A percentile compares a stretch with the other conserved stretches of the same genome.
phyloP scores from a whole-genome alignment of 2,797 vertebrate species.

The Darevskia mixta region DNA sequence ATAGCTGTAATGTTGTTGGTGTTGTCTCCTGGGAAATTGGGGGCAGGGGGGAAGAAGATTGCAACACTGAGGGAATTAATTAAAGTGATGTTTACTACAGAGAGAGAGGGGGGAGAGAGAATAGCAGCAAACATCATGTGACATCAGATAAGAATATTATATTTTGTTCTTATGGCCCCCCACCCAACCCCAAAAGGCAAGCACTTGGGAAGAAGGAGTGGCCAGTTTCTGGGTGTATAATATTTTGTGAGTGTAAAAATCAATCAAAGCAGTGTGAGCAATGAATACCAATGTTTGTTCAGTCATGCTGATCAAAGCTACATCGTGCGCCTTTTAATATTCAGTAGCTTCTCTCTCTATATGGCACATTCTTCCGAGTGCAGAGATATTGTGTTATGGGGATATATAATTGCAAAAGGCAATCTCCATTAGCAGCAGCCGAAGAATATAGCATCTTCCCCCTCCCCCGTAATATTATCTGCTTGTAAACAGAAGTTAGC shows the following conservation, averaged over 20 bases:
- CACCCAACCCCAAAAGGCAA: not conserved
- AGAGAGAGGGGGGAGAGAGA: not conserved
- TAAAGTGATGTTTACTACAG: constrained; percentile 28
- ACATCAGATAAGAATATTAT: not conserved
- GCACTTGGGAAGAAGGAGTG: not conserved
- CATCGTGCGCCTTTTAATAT: constrained; percentile 20
- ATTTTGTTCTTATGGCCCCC: not conserved
- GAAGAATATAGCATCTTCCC: not conserved
- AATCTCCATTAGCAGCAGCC: constrained; percentile 38
- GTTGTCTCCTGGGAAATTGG: not conserved
- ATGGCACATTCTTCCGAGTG: constrained; percentile 23
- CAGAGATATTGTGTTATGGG: constrained; percentile 43
- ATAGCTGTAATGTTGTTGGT: constrained; percentile 4
- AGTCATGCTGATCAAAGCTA: constrained; percentile 27
- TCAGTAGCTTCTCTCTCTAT: not conserved
- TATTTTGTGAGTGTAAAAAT: constrained; percentile 16
- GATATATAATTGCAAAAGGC: constrained; percentile 26
- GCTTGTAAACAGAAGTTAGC: not conserved
- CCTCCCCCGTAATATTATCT: not conserved
- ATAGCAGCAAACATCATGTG: not conserved
- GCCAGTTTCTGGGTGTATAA: not conserved
- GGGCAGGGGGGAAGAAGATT: not conserved
- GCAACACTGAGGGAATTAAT: constrained; percentile 37
- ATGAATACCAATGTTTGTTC: not conserved
- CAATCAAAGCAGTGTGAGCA: constrained; percentile 28